A percentile compares a stretch with the other conserved stretches of the same genome.
Conservation (phyloP, 2,797 vertebrate genomes). For the Anguilla megastoma region DNA sequence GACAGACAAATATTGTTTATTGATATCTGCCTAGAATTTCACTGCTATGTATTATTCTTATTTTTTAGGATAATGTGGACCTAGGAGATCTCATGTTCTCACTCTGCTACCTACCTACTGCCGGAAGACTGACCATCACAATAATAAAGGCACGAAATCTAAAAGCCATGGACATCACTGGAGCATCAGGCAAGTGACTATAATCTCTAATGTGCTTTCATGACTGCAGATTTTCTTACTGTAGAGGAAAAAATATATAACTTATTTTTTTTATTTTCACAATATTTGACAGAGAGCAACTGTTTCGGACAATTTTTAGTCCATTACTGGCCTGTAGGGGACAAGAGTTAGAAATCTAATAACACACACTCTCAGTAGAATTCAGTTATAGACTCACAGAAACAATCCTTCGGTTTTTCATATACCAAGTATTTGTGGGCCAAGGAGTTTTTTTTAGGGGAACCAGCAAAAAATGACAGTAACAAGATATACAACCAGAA, state of each 20-base stretch:
- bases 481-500: background rate
- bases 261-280: background rate
- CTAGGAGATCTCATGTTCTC: conserved; percentile 99
- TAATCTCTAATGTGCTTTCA: background rate
- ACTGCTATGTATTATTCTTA: background rate
- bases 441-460: background rate
- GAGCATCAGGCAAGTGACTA: conserved; percentile 89
- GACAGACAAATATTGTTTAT: background rate
- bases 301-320: background rate
- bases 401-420: background rate
- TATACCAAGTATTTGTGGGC: background rate
- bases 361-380: background rate
- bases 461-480: background rate
- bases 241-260: background rate
- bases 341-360: background rate
- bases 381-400: background rate
- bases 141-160: conserved; percentile 98
- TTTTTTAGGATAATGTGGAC: conserved; percentile 92
- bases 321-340: background rate
- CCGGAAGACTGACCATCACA: conserved; percentile 95
- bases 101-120: conserved; percentile 96
- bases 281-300: background rate
- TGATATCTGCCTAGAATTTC: background rate
- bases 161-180: conserved; percentile 99
- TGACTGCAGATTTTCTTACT: background rate